Evolutionary conservation across 2,113 vertebrate species (phyloP).

Genomic region (Petrocephalus microphthalmus): DNA sequence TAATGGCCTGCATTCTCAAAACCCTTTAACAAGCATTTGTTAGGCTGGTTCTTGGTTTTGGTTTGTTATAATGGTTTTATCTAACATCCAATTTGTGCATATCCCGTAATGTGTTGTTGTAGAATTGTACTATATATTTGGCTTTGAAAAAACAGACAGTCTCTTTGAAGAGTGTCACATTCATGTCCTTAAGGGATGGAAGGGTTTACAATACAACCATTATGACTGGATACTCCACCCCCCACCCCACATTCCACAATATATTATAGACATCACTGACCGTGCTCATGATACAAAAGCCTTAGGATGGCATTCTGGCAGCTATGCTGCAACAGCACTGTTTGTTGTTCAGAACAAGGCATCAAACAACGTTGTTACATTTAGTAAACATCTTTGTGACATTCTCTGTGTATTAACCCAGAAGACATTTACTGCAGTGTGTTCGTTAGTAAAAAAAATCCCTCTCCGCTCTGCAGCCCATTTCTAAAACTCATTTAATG

Average conservation of each 20-base stretch:
- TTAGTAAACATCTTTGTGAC: background rate
- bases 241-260: background rate
- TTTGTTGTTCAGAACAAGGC: background rate
- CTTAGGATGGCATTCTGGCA: background rate
- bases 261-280: background rate
- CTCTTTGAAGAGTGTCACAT: background rate
- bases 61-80: background rate
- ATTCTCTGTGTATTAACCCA: background rate
- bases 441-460: background rate
- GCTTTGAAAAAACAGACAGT: background rate
- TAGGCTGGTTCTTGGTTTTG: background rate
- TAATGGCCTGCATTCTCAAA: background rate
- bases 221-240: background rate
- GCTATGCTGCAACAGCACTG: background rate
- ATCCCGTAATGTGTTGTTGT: too few species aligned
- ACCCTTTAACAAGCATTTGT: background rate
- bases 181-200: conserved; percentile 1
- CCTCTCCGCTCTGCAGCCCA: too few species aligned
- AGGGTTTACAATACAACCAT: background rate
- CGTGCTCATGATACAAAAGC: background rate
- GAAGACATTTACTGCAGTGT: background rate
- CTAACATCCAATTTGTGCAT: background rate
- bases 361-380: background rate
- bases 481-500: conserved; percentile 1
- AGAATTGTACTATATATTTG: background rate